phyloP scores from a whole-genome alignment of 1,140 invertebrate species.

The Zaprionus ornatus region DNA sequence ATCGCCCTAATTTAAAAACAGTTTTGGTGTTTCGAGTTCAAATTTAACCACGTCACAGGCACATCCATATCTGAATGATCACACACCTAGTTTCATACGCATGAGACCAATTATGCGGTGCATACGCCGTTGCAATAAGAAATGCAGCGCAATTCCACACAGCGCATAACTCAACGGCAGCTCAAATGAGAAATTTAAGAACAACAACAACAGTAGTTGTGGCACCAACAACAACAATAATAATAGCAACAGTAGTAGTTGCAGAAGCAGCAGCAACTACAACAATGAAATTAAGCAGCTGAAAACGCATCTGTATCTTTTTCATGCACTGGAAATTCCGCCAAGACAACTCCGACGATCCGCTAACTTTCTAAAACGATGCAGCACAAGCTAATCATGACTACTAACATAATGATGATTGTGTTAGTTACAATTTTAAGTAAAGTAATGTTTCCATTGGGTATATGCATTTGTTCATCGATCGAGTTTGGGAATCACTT shows the following conservation, averaged over 20 bases:
- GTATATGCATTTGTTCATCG: background rate
- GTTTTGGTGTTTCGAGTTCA: background rate
- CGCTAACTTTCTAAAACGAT: conserved; percentile 79
- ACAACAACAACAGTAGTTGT: conserved; percentile 16
- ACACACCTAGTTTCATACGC: conserved; percentile 33
- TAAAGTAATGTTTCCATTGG: background rate
- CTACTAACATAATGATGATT: conserved; percentile 54
- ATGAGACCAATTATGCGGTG: conserved; percentile 68
- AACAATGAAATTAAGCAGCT: conserved; percentile 56
- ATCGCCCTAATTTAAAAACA: conserved; percentile 20
- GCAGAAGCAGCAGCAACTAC: conserved; percentile 16
- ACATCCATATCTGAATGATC: background rate
- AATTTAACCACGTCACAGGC: conserved; percentile 33
- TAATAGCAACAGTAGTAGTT: conserved; percentile 22
- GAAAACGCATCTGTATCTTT: conserved; percentile 78
- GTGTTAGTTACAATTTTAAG: conserved; percentile 15
- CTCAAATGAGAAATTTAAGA: conserved; percentile 64
- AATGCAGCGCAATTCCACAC: conserved; percentile 59
- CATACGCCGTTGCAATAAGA: conserved; percentile 60
- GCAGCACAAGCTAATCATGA: conserved; percentile 67
- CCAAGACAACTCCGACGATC: conserved; percentile 61
- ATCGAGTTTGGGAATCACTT: background rate
- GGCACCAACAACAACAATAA: conserved; percentile 16
- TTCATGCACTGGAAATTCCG: conserved; percentile 81
- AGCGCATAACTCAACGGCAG: conserved; percentile 78